Evolutionary conservation across 2,888 invertebrate genomes (phyloP).

Genomic region (Meta bourneti): DNA sequence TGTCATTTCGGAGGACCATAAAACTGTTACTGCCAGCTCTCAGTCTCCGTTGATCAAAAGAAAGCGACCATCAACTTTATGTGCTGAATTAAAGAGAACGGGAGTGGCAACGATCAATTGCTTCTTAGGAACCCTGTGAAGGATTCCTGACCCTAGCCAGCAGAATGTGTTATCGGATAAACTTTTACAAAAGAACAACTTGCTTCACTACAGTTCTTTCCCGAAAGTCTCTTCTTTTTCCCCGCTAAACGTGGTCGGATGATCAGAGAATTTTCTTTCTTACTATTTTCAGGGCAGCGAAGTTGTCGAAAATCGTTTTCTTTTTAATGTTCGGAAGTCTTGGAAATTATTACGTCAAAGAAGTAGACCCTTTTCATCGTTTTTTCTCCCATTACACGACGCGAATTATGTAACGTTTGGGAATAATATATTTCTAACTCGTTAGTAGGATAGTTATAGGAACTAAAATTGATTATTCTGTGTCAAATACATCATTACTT

Average conservation of each 20-base stretch:
- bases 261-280: slow-evolving; percentile 10
- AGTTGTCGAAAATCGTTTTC: background rate
- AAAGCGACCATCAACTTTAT: slow-evolving; percentile 65
- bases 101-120: slow-evolving; percentile 67
- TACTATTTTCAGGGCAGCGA: background rate
- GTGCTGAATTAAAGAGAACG: slow-evolving; percentile 70
- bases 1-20: slow-evolving; percentile 44
- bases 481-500: background rate
- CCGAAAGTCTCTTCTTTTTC: background rate
- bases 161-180: slow-evolving; percentile 42
- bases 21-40: slow-evolving; percentile 65
- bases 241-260: background rate
- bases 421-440: background rate
- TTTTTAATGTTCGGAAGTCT: background rate
- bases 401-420: background rate
- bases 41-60: slow-evolving; percentile 61
- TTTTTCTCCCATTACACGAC: background rate
- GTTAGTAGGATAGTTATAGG: background rate
- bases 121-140: slow-evolving; percentile 44
- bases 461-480: background rate
- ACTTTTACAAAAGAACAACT: slow-evolving; percentile 59
- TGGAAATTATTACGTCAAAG: background rate
- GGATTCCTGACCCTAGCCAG: slow-evolving; percentile 14
- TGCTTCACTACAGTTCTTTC: slow-evolving; percentile 35
- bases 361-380: background rate